These are phyloP conservation scores for Phylloscopus trochiloides DNA, from an alignment of 2,113 vertebrate species.

Conservation along the genomic window DNA sequence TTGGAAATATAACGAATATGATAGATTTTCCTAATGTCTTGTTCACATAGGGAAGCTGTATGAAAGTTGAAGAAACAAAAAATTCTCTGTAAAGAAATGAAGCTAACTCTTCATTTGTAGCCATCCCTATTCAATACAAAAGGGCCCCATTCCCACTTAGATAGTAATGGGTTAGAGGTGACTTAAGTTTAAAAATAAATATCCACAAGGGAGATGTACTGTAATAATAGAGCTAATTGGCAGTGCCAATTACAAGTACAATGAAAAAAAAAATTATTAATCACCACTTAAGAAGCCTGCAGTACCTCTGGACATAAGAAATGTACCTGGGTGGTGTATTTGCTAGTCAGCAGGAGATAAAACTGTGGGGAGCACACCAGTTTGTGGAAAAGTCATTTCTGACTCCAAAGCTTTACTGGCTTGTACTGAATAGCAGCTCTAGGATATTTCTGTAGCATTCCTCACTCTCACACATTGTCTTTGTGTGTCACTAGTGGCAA, in stretches of 20 bases:
- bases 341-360: neutral
- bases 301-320: neutral
- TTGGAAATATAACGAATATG: neutral
- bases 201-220: neutral
- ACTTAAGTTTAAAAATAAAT: neutral
- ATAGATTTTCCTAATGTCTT: neutral
- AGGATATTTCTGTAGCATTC: neutral
- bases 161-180: neutral
- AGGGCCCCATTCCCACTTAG: neutral
- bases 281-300: neutral
- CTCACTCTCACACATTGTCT: neutral
- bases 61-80: neutral
- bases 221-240: neutral
- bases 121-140: neutral
- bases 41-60: neutral
- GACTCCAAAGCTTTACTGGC: neutral
- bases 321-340: neutral
- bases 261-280: accelerated
- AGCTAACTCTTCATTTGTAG: neutral
- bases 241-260: neutral
- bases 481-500: neutral
- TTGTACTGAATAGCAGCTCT: neutral
- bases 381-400: neutral
- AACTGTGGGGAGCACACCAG: neutral
- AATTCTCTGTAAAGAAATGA: neutral